phyloP scores from a whole-genome alignment of 2,113 vertebrate species.

The Passerina amoena region DNA sequence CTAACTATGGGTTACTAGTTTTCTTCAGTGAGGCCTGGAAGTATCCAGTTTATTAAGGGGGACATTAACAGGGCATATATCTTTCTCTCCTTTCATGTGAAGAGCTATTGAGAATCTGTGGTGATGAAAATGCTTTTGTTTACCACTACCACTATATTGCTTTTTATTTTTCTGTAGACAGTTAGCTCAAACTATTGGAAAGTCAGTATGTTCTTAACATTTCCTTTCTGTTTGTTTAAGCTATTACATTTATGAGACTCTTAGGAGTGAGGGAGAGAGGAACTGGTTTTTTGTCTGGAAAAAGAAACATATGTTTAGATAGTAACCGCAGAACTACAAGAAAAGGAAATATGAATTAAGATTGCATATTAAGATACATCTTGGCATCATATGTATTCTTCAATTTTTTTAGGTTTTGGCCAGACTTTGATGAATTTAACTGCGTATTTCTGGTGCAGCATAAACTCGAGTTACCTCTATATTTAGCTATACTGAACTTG shows the following conservation, averaged over 20 bases:
- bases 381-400: background rate
- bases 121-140: background rate
- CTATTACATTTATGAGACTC: background rate
- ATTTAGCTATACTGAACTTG: background rate
- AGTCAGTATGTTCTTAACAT: background rate
- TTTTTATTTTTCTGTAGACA: background rate
- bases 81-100: background rate
- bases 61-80: background rate
- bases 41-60: background rate
- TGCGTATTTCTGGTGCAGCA: background rate
- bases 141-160: rapidly evolving
- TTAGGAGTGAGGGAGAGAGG: background rate
- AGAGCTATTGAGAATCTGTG: background rate
- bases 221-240: background rate
- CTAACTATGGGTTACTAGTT: background rate
- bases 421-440: background rate
- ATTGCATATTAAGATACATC: background rate
- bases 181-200: background rate
- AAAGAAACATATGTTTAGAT: background rate
- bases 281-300: background rate
- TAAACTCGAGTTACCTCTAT: background rate
- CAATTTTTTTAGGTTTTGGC: background rate
- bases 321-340: background rate
- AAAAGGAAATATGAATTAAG: background rate
- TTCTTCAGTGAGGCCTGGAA: background rate